A percentile compares a stretch with the other conserved stretches of the same genome.
These are phyloP conservation scores for Reticulitermes speratus DNA, from an alignment of 1,140 invertebrate genomes.

Conservation along the genomic window DNA sequence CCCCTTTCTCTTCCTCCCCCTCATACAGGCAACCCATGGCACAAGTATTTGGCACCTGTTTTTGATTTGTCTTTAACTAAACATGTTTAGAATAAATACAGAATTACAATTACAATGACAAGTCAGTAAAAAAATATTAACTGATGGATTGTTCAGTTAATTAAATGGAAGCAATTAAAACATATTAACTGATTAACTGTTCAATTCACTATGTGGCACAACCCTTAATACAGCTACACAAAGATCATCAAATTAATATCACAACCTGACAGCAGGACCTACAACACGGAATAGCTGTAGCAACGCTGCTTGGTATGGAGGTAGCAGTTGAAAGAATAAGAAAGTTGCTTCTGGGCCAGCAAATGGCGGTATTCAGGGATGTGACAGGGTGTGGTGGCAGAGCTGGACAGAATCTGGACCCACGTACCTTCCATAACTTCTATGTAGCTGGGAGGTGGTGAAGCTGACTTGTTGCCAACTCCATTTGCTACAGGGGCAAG, in stretches of 20 bases:
- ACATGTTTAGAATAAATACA: too few species aligned
- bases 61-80: too few species aligned
- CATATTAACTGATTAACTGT: too few species aligned
- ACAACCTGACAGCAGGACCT: not conserved
- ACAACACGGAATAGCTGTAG: constrained; percentile 22
- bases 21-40: too few species aligned
- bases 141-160: not conserved
- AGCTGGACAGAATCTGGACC: not conserved
- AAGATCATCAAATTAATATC: not conserved
- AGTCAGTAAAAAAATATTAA: too few species aligned
- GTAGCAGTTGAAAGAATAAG: constrained; percentile 1
- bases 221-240: not conserved
- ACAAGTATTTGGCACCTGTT: too few species aligned
- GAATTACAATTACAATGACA: too few species aligned
- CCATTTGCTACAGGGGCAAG: not conserved
- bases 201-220: not conserved
- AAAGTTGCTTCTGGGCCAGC: not conserved
- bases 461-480: not conserved
- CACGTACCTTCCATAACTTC: constrained; percentile 23
- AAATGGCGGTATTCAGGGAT: constrained; percentile 19
- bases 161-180: not conserved
- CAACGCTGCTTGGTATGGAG: not conserved
- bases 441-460: constrained; percentile 22
- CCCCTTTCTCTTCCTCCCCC: too few species aligned
- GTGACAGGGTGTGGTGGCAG: not conserved